phyloP scores from a whole-genome alignment of 92 coral and sea anemone genomes.

The Palythoa grandiflora region DNA sequence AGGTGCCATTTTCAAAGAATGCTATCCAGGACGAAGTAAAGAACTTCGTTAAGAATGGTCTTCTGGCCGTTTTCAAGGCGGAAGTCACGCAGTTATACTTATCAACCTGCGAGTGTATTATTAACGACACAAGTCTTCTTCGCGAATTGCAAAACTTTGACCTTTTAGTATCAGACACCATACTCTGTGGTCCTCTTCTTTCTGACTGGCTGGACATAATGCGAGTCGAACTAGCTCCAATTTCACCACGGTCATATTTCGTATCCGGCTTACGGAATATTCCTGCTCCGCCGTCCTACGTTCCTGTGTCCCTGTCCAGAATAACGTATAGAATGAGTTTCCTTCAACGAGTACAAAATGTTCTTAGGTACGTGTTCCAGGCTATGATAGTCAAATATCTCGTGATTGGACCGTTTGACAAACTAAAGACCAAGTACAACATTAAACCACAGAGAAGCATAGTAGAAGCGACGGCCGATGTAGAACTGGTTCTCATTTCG shows the following conservation, averaged over 20 bases:
- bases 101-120: neutral
- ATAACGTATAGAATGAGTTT: constrained; percentile 39
- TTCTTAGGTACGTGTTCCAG: neutral
- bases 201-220: neutral
- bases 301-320: constrained; percentile 33
- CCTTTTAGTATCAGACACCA: constrained; percentile 38
- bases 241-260: constrained; percentile 2
- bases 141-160: constrained; percentile 32
- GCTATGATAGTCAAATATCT: neutral
- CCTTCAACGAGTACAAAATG: constrained; percentile 42
- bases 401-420: constrained; percentile 5
- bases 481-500: constrained; percentile 56
- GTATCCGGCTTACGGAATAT: constrained; percentile 11
- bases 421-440: constrained; percentile 58
- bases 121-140: constrained; percentile 18
- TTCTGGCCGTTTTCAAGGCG: neutral
- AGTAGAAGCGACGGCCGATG: constrained; percentile 44
- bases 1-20: neutral
- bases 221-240: constrained; percentile 38
- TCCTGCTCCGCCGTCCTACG: constrained; percentile 53
- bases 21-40: neutral
- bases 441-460: constrained; percentile 65
- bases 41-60: neutral
- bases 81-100: neutral
- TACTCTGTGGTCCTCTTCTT: constrained; percentile 21